Conservation (phyloP, 2,113 vertebrate species). For the Odobenus rosmarus region DNA sequence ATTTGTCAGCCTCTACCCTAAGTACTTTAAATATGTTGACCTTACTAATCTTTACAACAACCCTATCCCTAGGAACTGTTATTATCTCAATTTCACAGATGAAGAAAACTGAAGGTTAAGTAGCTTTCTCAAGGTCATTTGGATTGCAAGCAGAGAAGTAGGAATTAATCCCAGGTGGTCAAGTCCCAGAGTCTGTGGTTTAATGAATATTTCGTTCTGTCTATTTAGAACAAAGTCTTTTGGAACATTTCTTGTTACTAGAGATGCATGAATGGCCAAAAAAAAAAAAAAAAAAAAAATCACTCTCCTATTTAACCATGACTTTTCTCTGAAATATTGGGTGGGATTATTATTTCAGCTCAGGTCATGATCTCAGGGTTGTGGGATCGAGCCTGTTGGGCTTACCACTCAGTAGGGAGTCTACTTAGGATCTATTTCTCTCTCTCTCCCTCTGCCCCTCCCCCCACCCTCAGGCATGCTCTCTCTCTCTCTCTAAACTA, state of each 20-base stretch:
- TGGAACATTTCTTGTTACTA: background rate
- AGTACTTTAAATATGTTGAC: background rate
- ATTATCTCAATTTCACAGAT: background rate
- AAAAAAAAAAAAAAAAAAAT: background rate
- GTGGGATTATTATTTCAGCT: background rate
- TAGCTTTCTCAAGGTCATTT: background rate
- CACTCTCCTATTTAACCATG: background rate
- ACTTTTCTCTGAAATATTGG: background rate
- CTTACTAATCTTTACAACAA: background rate
- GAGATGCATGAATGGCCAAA: background rate
- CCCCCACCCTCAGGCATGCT: no score
- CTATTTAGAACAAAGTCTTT: background rate
- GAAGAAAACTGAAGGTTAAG: background rate
- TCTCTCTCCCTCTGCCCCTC: background rate
- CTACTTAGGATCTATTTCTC: background rate
- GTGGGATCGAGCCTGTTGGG: accelerated
- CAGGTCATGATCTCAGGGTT: background rate
- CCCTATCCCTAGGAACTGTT: background rate
- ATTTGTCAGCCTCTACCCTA: background rate
- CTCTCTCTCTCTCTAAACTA: background rate
- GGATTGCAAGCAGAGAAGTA: background rate
- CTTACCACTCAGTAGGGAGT: background rate
- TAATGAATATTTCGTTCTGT: background rate
- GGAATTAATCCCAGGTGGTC: background rate
- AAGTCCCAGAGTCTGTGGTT: background rate